phyloP scores from a whole-genome alignment of 2,797 vertebrate genomes.

The Pseudochaenichthys georgianus region DNA sequence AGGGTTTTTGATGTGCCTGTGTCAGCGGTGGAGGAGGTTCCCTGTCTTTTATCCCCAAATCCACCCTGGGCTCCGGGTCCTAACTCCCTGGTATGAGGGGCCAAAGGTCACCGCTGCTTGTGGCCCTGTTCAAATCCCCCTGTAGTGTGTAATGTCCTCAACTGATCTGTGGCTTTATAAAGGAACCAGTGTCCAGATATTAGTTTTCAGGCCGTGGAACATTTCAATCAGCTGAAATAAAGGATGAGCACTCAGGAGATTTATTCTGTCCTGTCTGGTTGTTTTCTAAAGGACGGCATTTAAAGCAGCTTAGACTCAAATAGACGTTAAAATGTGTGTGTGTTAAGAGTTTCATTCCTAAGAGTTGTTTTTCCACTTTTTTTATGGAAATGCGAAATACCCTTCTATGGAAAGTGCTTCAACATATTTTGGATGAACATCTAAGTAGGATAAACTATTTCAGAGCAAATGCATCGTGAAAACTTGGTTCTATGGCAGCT shows the following conservation, averaged over 20 bases:
- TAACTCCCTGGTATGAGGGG: constrained; percentile 81
- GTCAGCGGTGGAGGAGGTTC: not conserved
- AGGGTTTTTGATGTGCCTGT: not conserved
- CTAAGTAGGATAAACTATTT: not conserved
- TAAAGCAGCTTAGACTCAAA: no score
- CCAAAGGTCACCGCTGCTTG: constrained; percentile 80
- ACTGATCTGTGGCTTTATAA: constrained; percentile 61
- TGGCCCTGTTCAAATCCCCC: constrained; percentile 78
- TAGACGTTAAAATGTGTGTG: no score
- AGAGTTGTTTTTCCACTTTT: not conserved
- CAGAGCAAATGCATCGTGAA: not conserved
- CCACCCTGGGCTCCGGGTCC: constrained; percentile 55
- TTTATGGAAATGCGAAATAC: not conserved
- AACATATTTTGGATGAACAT: not conserved
- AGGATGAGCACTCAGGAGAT: not conserved
- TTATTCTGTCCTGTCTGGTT: not conserved
- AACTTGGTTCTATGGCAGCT: not conserved
- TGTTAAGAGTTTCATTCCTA: no score
- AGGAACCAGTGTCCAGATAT: constrained; percentile 49
- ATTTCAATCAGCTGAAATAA: constrained; percentile 49
- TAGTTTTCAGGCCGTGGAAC: constrained; percentile 37
- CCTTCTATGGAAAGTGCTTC: not conserved
- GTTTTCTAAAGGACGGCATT: no score
- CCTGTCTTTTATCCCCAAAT: constrained; percentile 54
- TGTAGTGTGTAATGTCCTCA: constrained; percentile 69